Conservation (phyloP, 2,113 vertebrate species). For the Tylochromis polylepis region DNA sequence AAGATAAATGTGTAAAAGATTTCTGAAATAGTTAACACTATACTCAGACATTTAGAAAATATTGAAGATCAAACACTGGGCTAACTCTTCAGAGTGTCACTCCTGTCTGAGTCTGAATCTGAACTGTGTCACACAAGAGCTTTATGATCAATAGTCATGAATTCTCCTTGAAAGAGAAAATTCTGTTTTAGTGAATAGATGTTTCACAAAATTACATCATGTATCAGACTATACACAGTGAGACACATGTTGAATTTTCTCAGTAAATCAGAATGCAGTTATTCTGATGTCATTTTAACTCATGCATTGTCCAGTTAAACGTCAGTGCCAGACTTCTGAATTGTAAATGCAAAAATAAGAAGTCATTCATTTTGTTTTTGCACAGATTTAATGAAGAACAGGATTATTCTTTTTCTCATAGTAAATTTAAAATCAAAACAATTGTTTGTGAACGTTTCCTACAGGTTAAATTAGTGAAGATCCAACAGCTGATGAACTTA, state of each 20-base stretch:
- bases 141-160: constrained; percentile 51
- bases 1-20: not conserved
- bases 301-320: constrained; percentile 25
- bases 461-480: constrained; percentile 34
- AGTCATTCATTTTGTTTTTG: constrained; percentile 19
- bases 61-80: constrained; percentile 24
- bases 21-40: not conserved
- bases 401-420: not conserved
- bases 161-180: constrained; percentile 54
- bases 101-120: constrained; percentile 4
- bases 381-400: constrained; percentile 27
- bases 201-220: constrained; percentile 60
- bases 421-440: not conserved
- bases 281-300: not conserved
- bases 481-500: constrained; percentile 8
- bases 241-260: not conserved
- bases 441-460: not conserved
- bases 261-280: constrained; percentile 3
- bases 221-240: constrained; percentile 2
- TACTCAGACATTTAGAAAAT: constrained; percentile 17
- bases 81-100: constrained; percentile 28
- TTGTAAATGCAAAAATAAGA: constrained; percentile 20
- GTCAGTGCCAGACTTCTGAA: not conserved
- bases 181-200: constrained; percentile 22
- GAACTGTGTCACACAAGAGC: constrained; percentile 27